Evolutionary conservation across 2,797 vertebrate species (phyloP), one percentile per base, ranked within the genome.

Genomic region (Schizothorax lantsangensis): DNA sequence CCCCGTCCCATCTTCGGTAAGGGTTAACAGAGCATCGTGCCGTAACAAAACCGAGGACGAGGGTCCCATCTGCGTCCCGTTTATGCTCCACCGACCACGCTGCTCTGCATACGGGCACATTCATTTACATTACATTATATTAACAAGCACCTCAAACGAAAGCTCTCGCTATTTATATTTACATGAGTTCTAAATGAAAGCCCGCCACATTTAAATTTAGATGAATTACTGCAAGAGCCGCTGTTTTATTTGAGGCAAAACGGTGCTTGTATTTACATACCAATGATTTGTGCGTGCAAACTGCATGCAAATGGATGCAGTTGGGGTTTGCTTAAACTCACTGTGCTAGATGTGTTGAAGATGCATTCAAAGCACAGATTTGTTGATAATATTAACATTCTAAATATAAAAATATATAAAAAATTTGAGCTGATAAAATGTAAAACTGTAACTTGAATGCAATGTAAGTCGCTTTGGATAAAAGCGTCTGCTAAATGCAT

Each of bases 11-110:
- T 78, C 26, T 40, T 33, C 43, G 47, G 40, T 57, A 86, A 86
- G 82, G 81, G 86, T 86, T 89, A 85, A 88, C 88, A 23, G 86
- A 79, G 89, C 89, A 36, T 71, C 62, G 3, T 15, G 62, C 45
- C 62, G 30, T 43, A 54, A 75, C 85, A 86, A 77, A 83, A 69
- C 80, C 9, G 38, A 81, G 75, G 66, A 79, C 36, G 47, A 78
- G 81, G 72, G 81, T 88, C 88, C 89, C 88, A 89, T 90, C 88
- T 89, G 89, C 43, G 40, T 47, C 72, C 86, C 15, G 69, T 86
- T 86, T 81, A 74, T 81, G 79, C 85, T 86, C 57, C 10, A 17
- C 4, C 54, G 57, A 81, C 79, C 84, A 59, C 62, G n/a, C 75
- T 71, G 66, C 49, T 79, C 64, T 43, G 66, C 77, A 86, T 59